Evolutionary conservation across 2,797 vertebrate genomes (phyloP).

Genomic region (Artibeus lituratus): DNA sequence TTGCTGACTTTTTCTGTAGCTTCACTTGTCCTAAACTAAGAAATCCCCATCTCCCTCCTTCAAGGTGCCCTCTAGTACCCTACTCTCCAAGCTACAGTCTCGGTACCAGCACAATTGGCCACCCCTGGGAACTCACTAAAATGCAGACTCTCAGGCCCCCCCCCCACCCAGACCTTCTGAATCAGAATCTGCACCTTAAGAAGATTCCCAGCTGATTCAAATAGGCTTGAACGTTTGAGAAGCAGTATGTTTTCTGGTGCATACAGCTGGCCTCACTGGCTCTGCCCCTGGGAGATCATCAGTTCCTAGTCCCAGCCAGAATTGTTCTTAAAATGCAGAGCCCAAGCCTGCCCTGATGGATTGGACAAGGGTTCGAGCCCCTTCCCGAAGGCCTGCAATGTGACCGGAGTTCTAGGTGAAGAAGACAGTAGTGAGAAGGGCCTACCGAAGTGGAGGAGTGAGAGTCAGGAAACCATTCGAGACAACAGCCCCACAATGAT

Average conservation of each 20-base stretch:
- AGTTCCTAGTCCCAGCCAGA: background rate
- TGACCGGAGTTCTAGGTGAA: background rate
- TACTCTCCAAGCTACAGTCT: background rate
- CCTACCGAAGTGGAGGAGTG: background rate
- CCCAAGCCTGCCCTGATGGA: background rate
- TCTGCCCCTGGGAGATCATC: slow-evolving; percentile 3
- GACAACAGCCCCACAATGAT: background rate
- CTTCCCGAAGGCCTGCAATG: background rate
- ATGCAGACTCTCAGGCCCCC: background rate
- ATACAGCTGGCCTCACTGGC: background rate
- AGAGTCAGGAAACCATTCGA: background rate
- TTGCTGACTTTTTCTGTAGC: background rate
- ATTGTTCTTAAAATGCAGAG: slow-evolving; percentile 2
- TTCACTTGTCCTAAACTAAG: background rate
- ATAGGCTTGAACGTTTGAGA: background rate
- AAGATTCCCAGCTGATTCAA: background rate
- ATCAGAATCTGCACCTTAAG: background rate
- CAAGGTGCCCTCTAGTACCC: background rate
- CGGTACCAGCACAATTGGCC: background rate
- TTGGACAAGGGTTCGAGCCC: background rate
- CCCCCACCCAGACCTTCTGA: background rate
- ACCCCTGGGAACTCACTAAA: background rate
- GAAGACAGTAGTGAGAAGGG: background rate
- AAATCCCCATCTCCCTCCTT: background rate
- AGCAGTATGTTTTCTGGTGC: background rate